Evolutionary conservation across 2,113 vertebrate species (phyloP).

Genomic region (Upupa epops): DNA sequence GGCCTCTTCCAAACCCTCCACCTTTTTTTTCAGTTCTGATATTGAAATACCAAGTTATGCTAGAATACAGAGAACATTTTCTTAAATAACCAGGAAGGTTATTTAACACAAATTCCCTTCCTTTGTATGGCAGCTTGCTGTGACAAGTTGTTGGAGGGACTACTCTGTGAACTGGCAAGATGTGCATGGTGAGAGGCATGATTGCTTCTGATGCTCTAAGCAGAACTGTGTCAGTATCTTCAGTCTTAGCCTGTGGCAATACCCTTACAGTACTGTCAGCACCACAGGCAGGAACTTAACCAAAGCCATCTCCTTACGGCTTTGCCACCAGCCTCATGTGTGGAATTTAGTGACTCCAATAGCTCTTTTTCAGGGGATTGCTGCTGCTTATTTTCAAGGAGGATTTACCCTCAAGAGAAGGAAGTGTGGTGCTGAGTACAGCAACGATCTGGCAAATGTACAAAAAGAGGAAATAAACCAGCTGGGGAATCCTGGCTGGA

Average conservation of each 20-base stretch:
- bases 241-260: no score
- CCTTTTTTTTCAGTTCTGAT: neutral
- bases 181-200: fast-evolving
- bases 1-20: neutral
- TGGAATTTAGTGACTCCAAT: neutral
- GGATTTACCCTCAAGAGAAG: neutral
- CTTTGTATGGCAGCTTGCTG: fast-evolving
- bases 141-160: neutral
- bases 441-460: neutral
- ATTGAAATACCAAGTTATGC: neutral
- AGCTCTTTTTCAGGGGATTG: neutral
- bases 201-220: neutral
- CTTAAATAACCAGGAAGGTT: neutral
- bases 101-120: neutral
- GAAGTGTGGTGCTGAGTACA: neutral
- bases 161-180: neutral
- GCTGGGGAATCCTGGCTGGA: constrained; percentile 35
- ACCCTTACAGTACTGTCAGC: neutral
- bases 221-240: neutral
- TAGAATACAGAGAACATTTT: neutral
- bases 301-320: fast-evolving
- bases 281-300: neutral
- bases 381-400: neutral
- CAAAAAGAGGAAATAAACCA: constrained; percentile 33
- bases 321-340: fast-evolving